Evolutionary conservation across 37 sponge, comb jelly and placozoan genomes (phyloP).

Genomic region (Beroe forskalii): DNA sequence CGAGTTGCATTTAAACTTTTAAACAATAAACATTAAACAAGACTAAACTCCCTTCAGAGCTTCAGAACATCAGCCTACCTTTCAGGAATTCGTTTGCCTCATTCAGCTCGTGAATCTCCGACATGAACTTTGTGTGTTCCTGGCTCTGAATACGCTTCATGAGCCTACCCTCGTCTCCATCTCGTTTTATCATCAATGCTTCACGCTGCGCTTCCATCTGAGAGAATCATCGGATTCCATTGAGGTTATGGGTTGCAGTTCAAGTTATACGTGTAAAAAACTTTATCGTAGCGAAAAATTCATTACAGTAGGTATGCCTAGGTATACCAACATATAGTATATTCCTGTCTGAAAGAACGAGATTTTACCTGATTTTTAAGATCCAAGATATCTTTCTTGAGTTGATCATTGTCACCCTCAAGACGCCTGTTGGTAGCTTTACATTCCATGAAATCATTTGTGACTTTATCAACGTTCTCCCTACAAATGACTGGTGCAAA

Average conservation of each 20-base stretch:
- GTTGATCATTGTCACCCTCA: constrained; percentile 50
- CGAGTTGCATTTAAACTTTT: too few species aligned
- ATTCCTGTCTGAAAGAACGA: too few species aligned
- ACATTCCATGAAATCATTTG: constrained; percentile 50
- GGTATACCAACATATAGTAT: too few species aligned
- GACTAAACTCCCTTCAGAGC: too few species aligned
- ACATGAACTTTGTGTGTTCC: constrained; percentile 42
- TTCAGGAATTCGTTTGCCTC: constrained; percentile 49
- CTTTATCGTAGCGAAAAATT: too few species aligned
- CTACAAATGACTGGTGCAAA: too few species aligned
- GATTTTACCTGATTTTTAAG: constrained; percentile 61
- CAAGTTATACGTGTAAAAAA: too few species aligned
- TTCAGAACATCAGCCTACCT: too few species aligned
- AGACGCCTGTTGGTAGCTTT: constrained; percentile 28
- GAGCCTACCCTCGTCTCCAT: constrained; percentile 58
- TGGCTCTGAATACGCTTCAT: constrained; percentile 52
- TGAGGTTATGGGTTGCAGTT: not conserved
- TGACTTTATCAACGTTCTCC: constrained; percentile 34
- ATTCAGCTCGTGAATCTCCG: constrained; percentile 39
- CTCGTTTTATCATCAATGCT: constrained; percentile 35
- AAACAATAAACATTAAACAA: too few species aligned
- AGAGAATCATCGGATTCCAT: not conserved
- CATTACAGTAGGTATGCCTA: too few species aligned
- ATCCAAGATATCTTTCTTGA: constrained; percentile 58
- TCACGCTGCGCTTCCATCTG: constrained; percentile 65